Conservation (phyloP, 2,113 vertebrate species). For the Pyrgilauda ruficollis region DNA sequence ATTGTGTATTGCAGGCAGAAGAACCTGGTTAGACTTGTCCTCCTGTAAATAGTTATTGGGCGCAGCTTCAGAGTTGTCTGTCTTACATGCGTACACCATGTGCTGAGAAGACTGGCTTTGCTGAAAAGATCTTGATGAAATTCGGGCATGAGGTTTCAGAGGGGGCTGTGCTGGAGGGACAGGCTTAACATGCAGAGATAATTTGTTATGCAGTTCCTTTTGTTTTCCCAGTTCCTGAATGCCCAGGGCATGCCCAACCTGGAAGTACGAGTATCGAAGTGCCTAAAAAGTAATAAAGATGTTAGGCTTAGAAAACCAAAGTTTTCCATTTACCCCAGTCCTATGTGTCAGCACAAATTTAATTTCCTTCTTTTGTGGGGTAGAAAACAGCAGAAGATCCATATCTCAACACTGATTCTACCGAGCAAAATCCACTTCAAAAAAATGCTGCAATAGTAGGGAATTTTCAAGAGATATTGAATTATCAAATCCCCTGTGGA, state of each 20-base stretch:
- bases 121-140: conserved; percentile 80
- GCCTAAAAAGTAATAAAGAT: conserved; percentile 72
- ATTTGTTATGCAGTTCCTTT: conserved; percentile 71
- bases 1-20: conserved; percentile 80
- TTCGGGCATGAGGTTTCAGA: conserved; percentile 70
- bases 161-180: conserved; percentile 83
- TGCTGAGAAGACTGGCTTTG: conserved; percentile 77
- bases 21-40: conserved; percentile 67
- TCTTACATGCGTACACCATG: conserved; percentile 70
- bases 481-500: not conserved
- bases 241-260: conserved; percentile 83
- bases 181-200: conserved; percentile 75
- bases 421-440: not conserved
- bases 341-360: not conserved
- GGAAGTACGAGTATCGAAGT: conserved; percentile 89
- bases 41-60: conserved; percentile 66
- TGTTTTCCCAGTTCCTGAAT: conserved; percentile 80
- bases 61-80: conserved; percentile 66
- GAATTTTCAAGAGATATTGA: not conserved
- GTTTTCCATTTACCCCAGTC: not conserved
- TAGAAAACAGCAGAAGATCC: not conserved
- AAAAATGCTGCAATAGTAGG: not conserved
- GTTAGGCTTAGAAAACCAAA: not conserved
- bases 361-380: not conserved
- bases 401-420: not conserved